A percentile compares a stretch with the other conserved stretches of the same genome.
Conservation (phyloP, 2,888 invertebrate genomes). For the Xestia xanthographa region DNA sequence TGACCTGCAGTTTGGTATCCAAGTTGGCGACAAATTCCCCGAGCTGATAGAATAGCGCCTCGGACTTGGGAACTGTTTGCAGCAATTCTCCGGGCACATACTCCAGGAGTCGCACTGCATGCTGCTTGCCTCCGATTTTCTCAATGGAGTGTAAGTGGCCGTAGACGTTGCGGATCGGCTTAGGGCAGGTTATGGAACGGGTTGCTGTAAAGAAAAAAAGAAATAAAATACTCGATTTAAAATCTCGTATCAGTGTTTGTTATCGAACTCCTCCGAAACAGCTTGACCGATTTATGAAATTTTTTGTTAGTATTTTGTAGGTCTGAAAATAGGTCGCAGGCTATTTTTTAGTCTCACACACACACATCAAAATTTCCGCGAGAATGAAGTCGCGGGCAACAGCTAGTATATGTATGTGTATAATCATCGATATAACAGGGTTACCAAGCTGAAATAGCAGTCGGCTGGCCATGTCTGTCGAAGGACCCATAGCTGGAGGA, state of each 20-base stretch:
- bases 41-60: constrained; percentile 92
- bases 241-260: too few species aligned
- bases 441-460: not conserved
- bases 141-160: constrained; percentile 92
- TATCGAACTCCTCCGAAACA: too few species aligned
- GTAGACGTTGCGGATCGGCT: constrained; percentile 92
- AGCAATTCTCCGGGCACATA: constrained; percentile 94
- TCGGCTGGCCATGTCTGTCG: not conserved
- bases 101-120: constrained; percentile 94
- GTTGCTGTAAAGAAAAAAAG: constrained; percentile 81
- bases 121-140: constrained; percentile 86
- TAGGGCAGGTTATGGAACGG: constrained; percentile 92
- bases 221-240: too few species aligned
- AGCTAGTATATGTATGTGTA: not conserved
- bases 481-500: not conserved
- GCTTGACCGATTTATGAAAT: too few species aligned
- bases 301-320: too few species aligned
- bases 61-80: constrained; percentile 90
- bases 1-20: constrained; percentile 92
- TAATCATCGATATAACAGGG: not conserved
- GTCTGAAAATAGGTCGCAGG: too few species aligned
- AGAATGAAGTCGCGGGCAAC: too few species aligned
- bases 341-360: too few species aligned
- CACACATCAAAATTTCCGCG: too few species aligned
- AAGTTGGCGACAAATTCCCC: constrained; percentile 94